A percentile compares a stretch with the other conserved stretches of the same genome.
These are phyloP conservation scores for Lontra canadensis DNA, from an alignment of 2,113 vertebrate species.

Conservation along the genomic window DNA sequence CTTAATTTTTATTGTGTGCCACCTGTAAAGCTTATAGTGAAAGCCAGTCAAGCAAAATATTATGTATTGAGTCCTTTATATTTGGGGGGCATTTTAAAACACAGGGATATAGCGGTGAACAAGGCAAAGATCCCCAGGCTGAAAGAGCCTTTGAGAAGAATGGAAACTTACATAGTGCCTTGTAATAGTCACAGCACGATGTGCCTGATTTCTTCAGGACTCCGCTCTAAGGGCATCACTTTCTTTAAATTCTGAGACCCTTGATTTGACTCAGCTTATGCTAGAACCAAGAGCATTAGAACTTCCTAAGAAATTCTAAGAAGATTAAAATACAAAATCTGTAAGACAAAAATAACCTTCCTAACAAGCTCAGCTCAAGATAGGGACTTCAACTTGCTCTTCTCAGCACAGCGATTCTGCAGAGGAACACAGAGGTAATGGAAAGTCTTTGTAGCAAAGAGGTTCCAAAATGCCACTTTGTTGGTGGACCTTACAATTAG, in stretches of 20 bases:
- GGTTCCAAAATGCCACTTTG: not conserved
- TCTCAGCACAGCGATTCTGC: not conserved
- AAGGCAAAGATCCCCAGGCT: not conserved
- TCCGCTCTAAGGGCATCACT: not conserved
- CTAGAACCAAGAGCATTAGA: not conserved
- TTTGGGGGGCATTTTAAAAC: not conserved
- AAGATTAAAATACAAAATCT: conserved; percentile 3
- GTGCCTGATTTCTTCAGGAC: not conserved
- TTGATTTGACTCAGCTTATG: not conserved
- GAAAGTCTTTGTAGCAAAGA: not conserved
- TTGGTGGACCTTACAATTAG: not conserved
- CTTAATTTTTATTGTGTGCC: not conserved
- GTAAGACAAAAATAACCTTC: not conserved
- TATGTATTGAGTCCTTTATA: not conserved
- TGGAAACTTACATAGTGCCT: not conserved
- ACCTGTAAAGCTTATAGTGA: not conserved
- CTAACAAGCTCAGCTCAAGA: not conserved
- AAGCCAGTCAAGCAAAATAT: not conserved
- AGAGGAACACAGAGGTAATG: not conserved
- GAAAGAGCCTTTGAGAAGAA: not conserved
- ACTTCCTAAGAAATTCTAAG: not conserved
- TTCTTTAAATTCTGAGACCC: not conserved
- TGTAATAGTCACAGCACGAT: not conserved
- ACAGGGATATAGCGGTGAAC: not conserved
- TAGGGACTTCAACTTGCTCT: not conserved